Base-by-base conservation (phyloP, 2,888 invertebrate genomes). In the Plebejus anna region DNA sequence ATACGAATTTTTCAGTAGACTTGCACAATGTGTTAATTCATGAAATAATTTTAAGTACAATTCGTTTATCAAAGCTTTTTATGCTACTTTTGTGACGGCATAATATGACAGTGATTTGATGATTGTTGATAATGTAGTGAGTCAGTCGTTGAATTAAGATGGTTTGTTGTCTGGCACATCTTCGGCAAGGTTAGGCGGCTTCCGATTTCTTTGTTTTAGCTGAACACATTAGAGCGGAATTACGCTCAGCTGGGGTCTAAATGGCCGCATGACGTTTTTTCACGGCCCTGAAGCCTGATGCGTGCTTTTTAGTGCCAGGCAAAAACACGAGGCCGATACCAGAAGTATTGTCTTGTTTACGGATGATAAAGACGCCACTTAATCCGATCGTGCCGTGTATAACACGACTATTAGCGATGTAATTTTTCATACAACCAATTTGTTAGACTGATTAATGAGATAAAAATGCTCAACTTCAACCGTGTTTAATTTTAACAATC, bases 171-270 rank as follows among this genome's bases (percentile, higher is more conserved):
- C 28, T 59, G 32, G 59, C 57, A 47, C 59, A 79, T 76, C 73
- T 78, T 76, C 76, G 47, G 82, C 89, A 89, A 92, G 91, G 92
- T 84, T 88, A 82, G 79, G 79, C 80, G 83, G 88, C 87, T 89
- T 90, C 89, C 87, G 88, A 89, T 87, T 87, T 87, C 88, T 91
- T 92, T 91, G 90, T 90, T 86, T 87, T 82, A 84, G 82, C 82
- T 83, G 84, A 82, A 81, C 78, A 78, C 84, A 86, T 89, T 82
- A 85, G 84, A 81, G 84, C 92, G 94, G 94, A 93, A 91, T 88
- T 86, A 94, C 91, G 94, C 86, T 84, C 89, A 89, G 91, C 90
- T 91, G 88, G 86, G 86, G 86, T 86, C 86, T 92, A 92, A 92
- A 91, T 87, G 86, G 84, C 86, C 88, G 87, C 85, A 88, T 91